Base-by-base conservation (phyloP, 2,113 vertebrate genomes). In the Erythrolamprus reginae region DNA sequence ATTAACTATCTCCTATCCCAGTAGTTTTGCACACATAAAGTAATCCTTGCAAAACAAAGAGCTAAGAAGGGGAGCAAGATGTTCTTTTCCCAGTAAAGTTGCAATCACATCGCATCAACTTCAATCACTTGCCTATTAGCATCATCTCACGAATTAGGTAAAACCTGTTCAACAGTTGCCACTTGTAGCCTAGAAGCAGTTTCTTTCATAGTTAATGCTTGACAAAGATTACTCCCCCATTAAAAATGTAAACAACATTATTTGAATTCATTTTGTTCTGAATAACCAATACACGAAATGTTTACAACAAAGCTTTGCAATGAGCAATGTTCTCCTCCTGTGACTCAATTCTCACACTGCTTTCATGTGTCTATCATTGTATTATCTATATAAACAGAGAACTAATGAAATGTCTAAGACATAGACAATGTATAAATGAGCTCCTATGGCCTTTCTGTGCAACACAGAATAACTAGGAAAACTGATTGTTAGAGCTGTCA, bases 401-500 rank as follows among this genome's bases (percentile, higher is more conserved):
- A 65, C 90, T 92, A 94, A 94, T 65, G 89, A 90, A 90, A 94
- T 23, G 90, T 87, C 92, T 91, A 88, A 88, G 89, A 45, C 86
- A 24, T 48, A 48, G 47, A 89, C 38, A 23, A 84, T 92, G 84
- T 92, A 93, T 23, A 93, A 94, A 93, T 89, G 92, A 96, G 89
- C 55, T 92, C 89, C 87, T 82, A 88, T 0, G 0, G 91, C 61
- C 91, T 45, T 87, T 89, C 5, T 77, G 56, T 47, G 56, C 89
- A 88, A 0, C 0, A 65, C 21, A n/a, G 3, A 94, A 92, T 56
- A 89, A 92, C 90, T 86, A 89, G 85, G 52, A 55, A 94, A 94
- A 92, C 93, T 90, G 87, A 93, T 91, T 92, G 90, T 83, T 89
- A 91, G 86, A 90, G 53, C 89, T 94, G 90, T 89, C 92, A 95